Conservation (phyloP, 2,888 invertebrate genomes). For the Thecophora atra region DNA sequence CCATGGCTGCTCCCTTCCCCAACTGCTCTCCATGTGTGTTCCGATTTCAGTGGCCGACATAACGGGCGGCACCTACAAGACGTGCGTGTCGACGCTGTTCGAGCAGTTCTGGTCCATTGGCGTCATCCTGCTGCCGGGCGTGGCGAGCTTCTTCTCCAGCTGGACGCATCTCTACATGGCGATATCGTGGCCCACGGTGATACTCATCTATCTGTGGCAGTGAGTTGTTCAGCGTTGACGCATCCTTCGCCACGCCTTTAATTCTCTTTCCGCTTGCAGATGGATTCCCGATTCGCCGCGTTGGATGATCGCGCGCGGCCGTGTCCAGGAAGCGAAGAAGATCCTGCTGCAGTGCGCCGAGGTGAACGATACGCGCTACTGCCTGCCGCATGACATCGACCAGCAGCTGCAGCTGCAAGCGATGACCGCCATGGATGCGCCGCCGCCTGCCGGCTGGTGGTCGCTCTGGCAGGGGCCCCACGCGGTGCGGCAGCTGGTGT, state of each 20-base stretch:
- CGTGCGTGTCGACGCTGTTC: slow-evolving; percentile 64
- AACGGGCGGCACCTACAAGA: slow-evolving; percentile 64
- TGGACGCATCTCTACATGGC: slow-evolving; percentile 67
- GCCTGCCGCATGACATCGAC: slow-evolving; percentile 64
- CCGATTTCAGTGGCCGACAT: slow-evolving; percentile 64
- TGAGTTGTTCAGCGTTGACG: slow-evolving; percentile 46
- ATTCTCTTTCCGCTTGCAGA: slow-evolving; percentile 44
- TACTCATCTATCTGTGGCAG: slow-evolving; percentile 66
- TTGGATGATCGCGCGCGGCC: slow-evolving; percentile 66
- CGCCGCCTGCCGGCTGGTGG: slow-evolving; percentile 65
- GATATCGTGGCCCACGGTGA: slow-evolving; percentile 66
- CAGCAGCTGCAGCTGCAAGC: slow-evolving; percentile 65
- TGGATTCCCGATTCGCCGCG: slow-evolving; percentile 68
- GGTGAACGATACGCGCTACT: slow-evolving; percentile 62
- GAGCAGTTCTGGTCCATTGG: slow-evolving; percentile 68
- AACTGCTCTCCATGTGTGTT: background rate
- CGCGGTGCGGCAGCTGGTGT: slow-evolving; percentile 62
- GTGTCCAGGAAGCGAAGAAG: slow-evolving; percentile 63
- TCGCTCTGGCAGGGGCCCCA: slow-evolving; percentile 63
- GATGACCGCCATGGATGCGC: slow-evolving; percentile 62
- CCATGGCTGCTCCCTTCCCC: background rate
- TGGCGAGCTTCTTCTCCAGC: slow-evolving; percentile 65
- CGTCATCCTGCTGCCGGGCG: slow-evolving; percentile 66
- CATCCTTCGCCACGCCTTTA: background rate
- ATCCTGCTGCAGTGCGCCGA: slow-evolving; percentile 63